These are phyloP conservation scores for Mythimna albipuncta DNA, from an alignment of 2,888 invertebrate genomes.

Conservation along the genomic window DNA sequence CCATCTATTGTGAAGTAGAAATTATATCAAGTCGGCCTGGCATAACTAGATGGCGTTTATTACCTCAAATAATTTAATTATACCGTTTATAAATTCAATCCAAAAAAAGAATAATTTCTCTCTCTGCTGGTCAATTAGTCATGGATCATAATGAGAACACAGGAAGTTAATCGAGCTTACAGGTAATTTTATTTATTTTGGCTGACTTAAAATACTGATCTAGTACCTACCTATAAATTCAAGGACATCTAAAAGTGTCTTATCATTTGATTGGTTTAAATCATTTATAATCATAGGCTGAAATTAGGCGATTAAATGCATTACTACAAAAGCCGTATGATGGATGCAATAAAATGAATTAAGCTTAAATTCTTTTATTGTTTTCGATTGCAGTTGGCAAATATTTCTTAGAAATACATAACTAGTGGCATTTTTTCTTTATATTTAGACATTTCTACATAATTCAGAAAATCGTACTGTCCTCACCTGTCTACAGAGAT, in stretches of 20 bases:
- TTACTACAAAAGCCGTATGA: conserved; percentile 5
- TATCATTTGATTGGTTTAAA: conserved; percentile 3
- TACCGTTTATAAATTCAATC: too few species aligned
- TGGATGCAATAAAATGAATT: conserved; percentile 11
- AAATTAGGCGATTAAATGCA: conserved; percentile 5
- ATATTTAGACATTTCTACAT: background rate
- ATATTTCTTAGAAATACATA: background rate
- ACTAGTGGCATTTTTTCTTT: background rate
- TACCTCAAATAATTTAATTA: background rate
- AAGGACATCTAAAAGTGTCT: background rate
- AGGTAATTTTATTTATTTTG: background rate
- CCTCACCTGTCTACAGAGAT: background rate
- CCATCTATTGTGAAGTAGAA: conserved; percentile 67
- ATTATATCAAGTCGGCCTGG: background rate
- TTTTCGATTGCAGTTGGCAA: background rate
- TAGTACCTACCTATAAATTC: background rate
- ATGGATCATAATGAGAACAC: background rate
- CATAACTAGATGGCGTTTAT: conserved; percentile 33
- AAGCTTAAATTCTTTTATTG: conserved; percentile 2
- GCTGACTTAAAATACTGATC: too few species aligned
- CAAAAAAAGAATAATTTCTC: too few species aligned
- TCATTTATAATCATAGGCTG: conserved; percentile 12
- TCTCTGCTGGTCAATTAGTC: background rate
- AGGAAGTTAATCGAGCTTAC: background rate
- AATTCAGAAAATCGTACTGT: background rate